Percentiles rank a stretch among this genome's conserved stretches.
Evolutionary conservation across 2,797 vertebrate genomes (phyloP).

Genomic region (Oryzias sinensis): DNA sequence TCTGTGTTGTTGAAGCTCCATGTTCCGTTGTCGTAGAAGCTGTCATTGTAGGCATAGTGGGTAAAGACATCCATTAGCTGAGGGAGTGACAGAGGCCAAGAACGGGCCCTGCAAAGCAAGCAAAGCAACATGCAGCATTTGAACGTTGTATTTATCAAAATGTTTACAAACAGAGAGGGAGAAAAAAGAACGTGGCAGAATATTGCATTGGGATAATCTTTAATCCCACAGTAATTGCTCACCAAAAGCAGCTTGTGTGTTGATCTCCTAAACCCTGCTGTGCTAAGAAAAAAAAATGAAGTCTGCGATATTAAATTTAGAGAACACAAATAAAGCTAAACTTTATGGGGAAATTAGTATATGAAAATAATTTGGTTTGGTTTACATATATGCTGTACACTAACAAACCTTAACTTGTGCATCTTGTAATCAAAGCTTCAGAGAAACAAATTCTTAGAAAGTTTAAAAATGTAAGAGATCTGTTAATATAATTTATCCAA

Average conservation of each 20-base stretch:
- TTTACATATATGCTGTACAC: not conserved
- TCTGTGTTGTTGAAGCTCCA: conserved; percentile 81
- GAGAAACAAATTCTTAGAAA: too few relatives aligned
- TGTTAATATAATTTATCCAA: not conserved
- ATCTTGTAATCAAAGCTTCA: too few relatives aligned
- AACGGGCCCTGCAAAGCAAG: conserved; percentile 61
- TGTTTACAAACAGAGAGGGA: not conserved
- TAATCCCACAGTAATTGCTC: conserved; percentile 9
- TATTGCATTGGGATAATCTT: conserved; percentile 1
- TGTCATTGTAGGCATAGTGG: conserved; percentile 87
- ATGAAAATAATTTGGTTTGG: conserved; percentile 1
- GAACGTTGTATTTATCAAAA: conserved; percentile 13
- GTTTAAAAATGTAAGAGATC: too few relatives aligned
- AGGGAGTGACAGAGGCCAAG: conserved; percentile 69
- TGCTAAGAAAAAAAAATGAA: not conserved
- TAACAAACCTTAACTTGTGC: too few relatives aligned
- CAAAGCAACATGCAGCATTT: conserved; percentile 16
- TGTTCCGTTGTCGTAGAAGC: conserved; percentile 83
- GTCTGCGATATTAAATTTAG: conserved; percentile 5
- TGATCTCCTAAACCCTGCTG: conserved; percentile 12
- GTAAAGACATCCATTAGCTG: conserved; percentile 93
- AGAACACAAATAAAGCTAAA: not conserved
- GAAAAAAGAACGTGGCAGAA: not conserved
- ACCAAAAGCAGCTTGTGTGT: conserved; percentile 4
- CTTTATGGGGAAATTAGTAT: not conserved